These are phyloP conservation scores for Hylomyscus alleni DNA, from an alignment of 2,797 vertebrate species.

Conservation along the genomic window DNA sequence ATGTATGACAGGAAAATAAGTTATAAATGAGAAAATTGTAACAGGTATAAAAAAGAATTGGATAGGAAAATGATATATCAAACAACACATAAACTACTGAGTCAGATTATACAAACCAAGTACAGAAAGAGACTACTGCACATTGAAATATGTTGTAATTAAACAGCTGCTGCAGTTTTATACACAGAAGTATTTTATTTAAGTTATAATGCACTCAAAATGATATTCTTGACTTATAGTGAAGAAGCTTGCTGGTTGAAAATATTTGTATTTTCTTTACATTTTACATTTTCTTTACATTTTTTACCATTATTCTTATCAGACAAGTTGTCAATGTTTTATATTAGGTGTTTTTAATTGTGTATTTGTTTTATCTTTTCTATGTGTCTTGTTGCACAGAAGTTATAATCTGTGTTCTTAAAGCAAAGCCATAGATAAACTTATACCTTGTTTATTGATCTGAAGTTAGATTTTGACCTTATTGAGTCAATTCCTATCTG, in stretches of 20 bases:
- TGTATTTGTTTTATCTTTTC: conserved; percentile 55
- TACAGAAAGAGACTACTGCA: not conserved
- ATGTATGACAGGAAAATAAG: not conserved
- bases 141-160: not conserved
- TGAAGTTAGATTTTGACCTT: conserved; percentile 66
- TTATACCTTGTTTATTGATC: conserved; percentile 66
- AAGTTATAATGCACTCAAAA: conserved; percentile 24
- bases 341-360: conserved; percentile 26
- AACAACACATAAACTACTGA: not conserved
- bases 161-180: not conserved
- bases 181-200: not conserved
- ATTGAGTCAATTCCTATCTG: conserved; percentile 62
- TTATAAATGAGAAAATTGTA: not conserved
- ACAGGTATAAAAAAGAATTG: not conserved
- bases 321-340: conserved; percentile 61
- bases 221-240: not conserved
- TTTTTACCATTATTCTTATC: not conserved
- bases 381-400: conserved; percentile 49
- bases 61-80: not conserved
- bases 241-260: not conserved
- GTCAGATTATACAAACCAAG: not conserved
- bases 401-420: conserved; percentile 52
- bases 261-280: conserved; percentile 41
- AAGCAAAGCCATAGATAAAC: conserved; percentile 68
- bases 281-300: conserved; percentile 60